Conservation (phyloP, 2,888 invertebrate genomes). For the Biston stratarius region DNA sequence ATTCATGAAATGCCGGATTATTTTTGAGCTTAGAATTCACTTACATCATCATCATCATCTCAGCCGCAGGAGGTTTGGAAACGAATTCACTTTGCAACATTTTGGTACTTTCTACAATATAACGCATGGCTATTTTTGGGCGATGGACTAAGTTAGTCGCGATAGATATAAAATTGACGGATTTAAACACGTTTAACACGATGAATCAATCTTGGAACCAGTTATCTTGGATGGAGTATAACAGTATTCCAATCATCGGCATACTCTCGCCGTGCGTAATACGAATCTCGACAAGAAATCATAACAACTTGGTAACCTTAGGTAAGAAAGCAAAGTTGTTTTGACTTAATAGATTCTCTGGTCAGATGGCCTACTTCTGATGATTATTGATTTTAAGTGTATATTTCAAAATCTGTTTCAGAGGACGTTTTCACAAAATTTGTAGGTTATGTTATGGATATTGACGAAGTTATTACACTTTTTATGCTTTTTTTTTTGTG, state of each 20-base stretch:
- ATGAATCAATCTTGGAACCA: conserved; percentile 40
- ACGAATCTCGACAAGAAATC: conserved; percentile 64
- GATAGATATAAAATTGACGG: conserved; percentile 7
- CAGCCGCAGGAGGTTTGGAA: too few relatives aligned
- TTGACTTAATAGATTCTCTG: conserved; percentile 31
- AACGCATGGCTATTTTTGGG: neutral
- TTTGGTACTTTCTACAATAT: too few relatives aligned
- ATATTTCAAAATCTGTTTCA: neutral
- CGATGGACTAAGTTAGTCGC: conserved; percentile 7
- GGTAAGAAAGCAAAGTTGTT: conserved; percentile 34
- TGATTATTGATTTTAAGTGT: neutral
- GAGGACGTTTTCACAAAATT: neutral
- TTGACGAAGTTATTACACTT: too few relatives aligned
- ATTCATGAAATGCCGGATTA: too few relatives aligned
- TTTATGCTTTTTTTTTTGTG: too few relatives aligned
- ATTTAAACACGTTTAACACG: conserved; percentile 34
- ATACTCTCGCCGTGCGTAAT: conserved; percentile 46
- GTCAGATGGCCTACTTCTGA: neutral
- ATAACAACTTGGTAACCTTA: conserved; percentile 61
- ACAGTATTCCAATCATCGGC: conserved; percentile 59
- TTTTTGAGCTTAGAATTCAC: too few relatives aligned
- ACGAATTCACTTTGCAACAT: too few relatives aligned
- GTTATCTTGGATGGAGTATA: conserved; percentile 41
- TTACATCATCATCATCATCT: too few relatives aligned
- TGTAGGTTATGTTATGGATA: too few relatives aligned